Percentiles rank a stretch among this genome's conserved stretches.
These are phyloP conservation scores for Psylliodes chrysocephalus DNA, from an alignment of 2,888 invertebrate species.

Conservation along the genomic window DNA sequence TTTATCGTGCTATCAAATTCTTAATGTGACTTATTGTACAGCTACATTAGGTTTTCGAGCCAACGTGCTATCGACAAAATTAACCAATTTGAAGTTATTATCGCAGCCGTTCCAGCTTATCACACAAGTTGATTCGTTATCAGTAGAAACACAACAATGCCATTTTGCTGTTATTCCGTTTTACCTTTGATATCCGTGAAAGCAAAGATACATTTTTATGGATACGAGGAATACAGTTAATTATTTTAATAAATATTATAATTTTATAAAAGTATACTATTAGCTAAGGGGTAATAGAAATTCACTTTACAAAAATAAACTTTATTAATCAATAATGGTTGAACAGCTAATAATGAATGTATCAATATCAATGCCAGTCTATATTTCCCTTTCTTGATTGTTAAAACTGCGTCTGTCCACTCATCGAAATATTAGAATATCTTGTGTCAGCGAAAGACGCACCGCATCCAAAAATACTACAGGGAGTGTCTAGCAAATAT, in stretches of 20 bases:
- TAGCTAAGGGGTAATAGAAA: too few species aligned
- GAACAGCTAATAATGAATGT: too few species aligned
- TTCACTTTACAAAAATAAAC: too few species aligned
- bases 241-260: neutral
- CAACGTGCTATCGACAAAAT: slow-evolving; percentile 15
- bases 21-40: neutral
- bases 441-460: too few species aligned
- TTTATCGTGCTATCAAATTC: too few species aligned
- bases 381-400: too few species aligned
- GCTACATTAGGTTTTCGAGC: neutral
- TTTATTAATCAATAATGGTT: too few species aligned
- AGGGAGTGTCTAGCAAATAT: too few species aligned
- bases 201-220: slow-evolving; percentile 4
- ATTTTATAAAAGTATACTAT: neutral
- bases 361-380: too few species aligned
- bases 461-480: too few species aligned
- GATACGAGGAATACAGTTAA: neutral
- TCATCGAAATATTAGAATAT: too few species aligned
- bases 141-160: slow-evolving; percentile 46
- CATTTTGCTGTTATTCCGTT: slow-evolving; percentile 48
- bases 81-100: slow-evolving; percentile 28
- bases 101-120: slow-evolving; percentile 32
- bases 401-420: too few species aligned
- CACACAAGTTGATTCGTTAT: slow-evolving; percentile 40
- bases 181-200: slow-evolving; percentile 43